Evolutionary conservation across 2,888 invertebrate species (phyloP), one percentile per base, ranked within the genome.

Genomic region (Pegoplata infirma): DNA sequence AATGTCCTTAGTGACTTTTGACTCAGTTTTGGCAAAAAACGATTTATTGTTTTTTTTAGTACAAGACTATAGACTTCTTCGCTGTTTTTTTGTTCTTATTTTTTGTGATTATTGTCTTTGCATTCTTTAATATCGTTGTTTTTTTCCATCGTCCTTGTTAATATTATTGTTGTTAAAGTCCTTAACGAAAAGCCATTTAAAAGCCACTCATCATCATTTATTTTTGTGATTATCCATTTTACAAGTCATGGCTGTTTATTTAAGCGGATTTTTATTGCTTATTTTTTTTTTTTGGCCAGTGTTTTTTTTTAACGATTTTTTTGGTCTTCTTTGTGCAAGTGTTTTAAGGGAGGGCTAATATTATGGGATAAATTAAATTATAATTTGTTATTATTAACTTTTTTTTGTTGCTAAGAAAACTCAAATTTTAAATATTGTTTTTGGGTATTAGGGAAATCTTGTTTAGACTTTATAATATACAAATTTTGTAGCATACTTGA

Each of bases 231-330:
- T 79, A 71, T 75, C 74, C 66, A 79, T 69, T 71, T 63, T 75
- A 63, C 69, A 71, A 79, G 75, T 71, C 74, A 75, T 51, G 78
- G 74, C 66, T 71, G 61, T 67, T 79, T 67, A 75, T 63, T 74
- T 63, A 75, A 79, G 71, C 71, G 49, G 44, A 75, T 67, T 75
- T 68, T 56, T 74, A 71, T 71, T 61, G 47, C 14, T 23, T 66
- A 64, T 67, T 49, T 28, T 16, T 8, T 59, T 21, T 2, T 40
- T 0, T 10, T 5, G 23, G 4, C 19, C 17, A 17, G 25, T 5
- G 17, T 32, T 49, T 32, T n/a, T 55, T n/a, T 6, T 19, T 47
- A 3, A 8, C 8, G 23, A 12, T 58, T 47, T 40, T 2, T 23
- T 10, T 59, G 16, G 44, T 8, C 12, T 51, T 25, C 53, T 10